Conservation (phyloP, 2,113 vertebrate species). For the Pedetes capensis region DNA sequence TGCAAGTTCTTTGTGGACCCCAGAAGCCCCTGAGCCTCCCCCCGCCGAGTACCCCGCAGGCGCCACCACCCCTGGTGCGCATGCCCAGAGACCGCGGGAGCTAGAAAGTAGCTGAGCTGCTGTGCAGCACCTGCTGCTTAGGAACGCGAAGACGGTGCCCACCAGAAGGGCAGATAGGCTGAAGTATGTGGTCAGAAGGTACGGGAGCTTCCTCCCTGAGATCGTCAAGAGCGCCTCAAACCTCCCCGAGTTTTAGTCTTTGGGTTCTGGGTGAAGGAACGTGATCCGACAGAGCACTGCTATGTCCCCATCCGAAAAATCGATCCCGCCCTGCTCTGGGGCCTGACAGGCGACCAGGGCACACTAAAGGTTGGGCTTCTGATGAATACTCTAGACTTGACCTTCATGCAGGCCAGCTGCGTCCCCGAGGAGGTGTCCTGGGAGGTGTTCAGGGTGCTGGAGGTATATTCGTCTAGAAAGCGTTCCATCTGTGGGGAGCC, state of each 20-base stretch:
- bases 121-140: conserved; percentile 37
- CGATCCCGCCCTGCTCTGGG: background rate
- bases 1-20: conserved; percentile 9
- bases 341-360: background rate
- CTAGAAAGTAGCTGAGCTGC: conserved; percentile 50
- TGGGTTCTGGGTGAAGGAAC: conserved; percentile 34
- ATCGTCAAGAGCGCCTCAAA: background rate
- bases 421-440: background rate
- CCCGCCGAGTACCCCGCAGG: background rate
- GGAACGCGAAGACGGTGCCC: background rate
- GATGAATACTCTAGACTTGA: background rate
- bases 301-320: background rate
- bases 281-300: background rate
- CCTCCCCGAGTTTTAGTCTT: conserved; percentile 14
- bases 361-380: background rate
- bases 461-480: background rate
- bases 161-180: conserved; percentile 1
- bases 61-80: background rate
- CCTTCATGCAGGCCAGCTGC: conserved; percentile 4
- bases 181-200: conserved; percentile 29
- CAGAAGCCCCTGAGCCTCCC: background rate
- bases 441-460: conserved; percentile 25
- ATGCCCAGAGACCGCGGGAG: conserved; percentile 27
- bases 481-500: background rate
- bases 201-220: background rate